A percentile compares a stretch with the other conserved stretches of the same genome.
Evolutionary conservation across 1,140 invertebrate species (phyloP).

Genomic region (Eurosta solidaginis): DNA sequence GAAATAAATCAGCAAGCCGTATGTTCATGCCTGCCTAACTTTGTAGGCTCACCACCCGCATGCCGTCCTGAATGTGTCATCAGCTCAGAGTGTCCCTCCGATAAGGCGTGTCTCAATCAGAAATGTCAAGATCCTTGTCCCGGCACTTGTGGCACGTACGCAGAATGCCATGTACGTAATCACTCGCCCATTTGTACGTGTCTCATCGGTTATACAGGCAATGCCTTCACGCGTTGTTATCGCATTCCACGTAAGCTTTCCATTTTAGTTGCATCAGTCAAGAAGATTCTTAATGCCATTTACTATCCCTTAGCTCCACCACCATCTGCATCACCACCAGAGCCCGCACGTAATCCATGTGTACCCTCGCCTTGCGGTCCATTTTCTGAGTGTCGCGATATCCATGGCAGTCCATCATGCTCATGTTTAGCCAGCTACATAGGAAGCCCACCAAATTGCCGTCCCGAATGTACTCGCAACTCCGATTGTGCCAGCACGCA

Average conservation of each 20-base stretch:
- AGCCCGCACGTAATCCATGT: conserved; percentile 63
- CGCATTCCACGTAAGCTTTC: conserved; percentile 67
- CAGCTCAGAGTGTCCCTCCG: conserved; percentile 78
- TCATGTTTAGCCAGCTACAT: conserved; percentile 73
- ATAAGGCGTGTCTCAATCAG: conserved; percentile 76
- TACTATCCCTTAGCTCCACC: conserved; percentile 30
- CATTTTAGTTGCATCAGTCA: conserved; percentile 30
- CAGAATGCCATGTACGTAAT: conserved; percentile 75
- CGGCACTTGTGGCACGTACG: conserved; percentile 78
- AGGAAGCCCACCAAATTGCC: conserved; percentile 75
- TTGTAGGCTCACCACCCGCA: conserved; percentile 73
- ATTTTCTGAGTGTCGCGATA: conserved; percentile 60
- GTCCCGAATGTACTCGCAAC: conserved; percentile 74
- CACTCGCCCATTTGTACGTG: conserved; percentile 78
- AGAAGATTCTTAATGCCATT: conserved; percentile 26
- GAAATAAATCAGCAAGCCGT: conserved; percentile 68
- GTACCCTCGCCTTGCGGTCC: conserved; percentile 77
- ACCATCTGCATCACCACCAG: background rate
- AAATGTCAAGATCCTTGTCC: conserved; percentile 83
- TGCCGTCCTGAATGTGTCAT: conserved; percentile 75
- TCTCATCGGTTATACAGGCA: conserved; percentile 72
- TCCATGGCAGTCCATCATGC: conserved; percentile 70
- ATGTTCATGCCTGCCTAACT: conserved; percentile 75
- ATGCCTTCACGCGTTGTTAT: conserved; percentile 64
- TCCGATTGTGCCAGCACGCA: conserved; percentile 73